Conservation (phyloP, 2,888 invertebrate genomes). For the Archaeoteleia sp. region DNA sequence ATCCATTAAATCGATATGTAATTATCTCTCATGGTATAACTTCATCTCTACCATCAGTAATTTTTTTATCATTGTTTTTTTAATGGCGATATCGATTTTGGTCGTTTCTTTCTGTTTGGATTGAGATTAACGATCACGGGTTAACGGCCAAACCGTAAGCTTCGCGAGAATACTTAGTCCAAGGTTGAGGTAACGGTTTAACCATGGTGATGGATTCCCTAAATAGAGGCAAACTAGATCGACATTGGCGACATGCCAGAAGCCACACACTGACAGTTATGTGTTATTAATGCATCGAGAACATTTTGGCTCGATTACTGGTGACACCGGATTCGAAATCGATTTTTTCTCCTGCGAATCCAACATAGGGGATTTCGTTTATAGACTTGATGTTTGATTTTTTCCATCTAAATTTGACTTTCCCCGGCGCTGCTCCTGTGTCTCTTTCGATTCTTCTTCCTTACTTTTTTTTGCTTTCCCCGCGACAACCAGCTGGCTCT, state of each 20-base stretch:
- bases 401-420: constrained; percentile 34
- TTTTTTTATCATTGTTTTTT: background rate
- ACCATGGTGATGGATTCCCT: constrained; percentile 66
- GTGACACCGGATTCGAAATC: constrained; percentile 56
- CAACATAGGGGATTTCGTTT: background rate
- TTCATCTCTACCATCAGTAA: background rate
- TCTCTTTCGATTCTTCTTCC: constrained; percentile 4
- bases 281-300: constrained; percentile 70
- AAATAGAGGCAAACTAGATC: constrained; percentile 63
- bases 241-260: constrained; percentile 62
- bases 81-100: constrained; percentile 13
- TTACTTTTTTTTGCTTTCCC: constrained; percentile 14
- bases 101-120: constrained; percentile 11
- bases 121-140: constrained; percentile 37
- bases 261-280: constrained; percentile 67
- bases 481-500: constrained; percentile 55
- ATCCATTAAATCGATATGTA: too few species aligned
- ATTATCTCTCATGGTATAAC: too few species aligned
- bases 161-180: constrained; percentile 44
- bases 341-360: constrained; percentile 27
- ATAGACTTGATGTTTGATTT: constrained; percentile 17
- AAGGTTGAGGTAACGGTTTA: constrained; percentile 52
- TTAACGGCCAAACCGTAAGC: constrained; percentile 43
- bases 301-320: constrained; percentile 59
- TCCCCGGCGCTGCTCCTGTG: constrained; percentile 44